Base-by-base conservation (phyloP, 2,113 vertebrate genomes). In the Ptilonorhynchus violaceus region DNA sequence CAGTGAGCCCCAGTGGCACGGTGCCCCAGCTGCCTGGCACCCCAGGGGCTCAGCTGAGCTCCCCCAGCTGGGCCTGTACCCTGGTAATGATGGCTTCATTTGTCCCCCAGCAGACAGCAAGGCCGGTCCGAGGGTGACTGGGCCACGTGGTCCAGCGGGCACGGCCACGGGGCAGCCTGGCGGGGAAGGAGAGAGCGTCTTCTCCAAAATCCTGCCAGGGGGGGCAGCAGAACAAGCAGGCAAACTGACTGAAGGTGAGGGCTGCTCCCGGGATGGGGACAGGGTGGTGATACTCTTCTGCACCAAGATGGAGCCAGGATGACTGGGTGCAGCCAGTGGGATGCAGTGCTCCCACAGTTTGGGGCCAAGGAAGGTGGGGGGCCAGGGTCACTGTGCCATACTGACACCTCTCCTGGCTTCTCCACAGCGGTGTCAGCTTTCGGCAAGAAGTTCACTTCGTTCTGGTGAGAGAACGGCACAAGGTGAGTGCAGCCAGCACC, bases 381-480 rank as follows among this genome's bases (percentile, higher is more conserved):
- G 2, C 25, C 3, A 6, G n/a, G 22, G 23, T 5, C 2, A 15
- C 70, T 70, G 25, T 0, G 0, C 44, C 24, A 4, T 33, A 24
- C 63, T 95, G 55, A 96, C 3, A 0, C 50, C 27, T 96, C 35
- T 92, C 33, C 50, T 1, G 39, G 7, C 59, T 91, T 84, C 68
- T 63, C 78, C 4, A 1, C 94, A 97, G 99, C 99, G 91, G 98
- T 99, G 95, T 99, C 99, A 92, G 99, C 99, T 97, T 99, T 99
- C 31, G 99, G 99, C 95, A 99, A 99, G 98, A 99, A 99, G 98
- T 99, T 99, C 98, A 99, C 99, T 97, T 99, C 99, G 20, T 99
- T 99, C 95, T 99, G 99, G 99, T 99, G 99, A 99, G 98, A 97
- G 87, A 95, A 98, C 89, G 93, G 92, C 91, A 90, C 94, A 95